Percentiles rank a stretch among this genome's conserved stretches.
Evolutionary conservation across 2,888 invertebrate genomes (phyloP).

Genomic region (Yponomeuta sedellus): DNA sequence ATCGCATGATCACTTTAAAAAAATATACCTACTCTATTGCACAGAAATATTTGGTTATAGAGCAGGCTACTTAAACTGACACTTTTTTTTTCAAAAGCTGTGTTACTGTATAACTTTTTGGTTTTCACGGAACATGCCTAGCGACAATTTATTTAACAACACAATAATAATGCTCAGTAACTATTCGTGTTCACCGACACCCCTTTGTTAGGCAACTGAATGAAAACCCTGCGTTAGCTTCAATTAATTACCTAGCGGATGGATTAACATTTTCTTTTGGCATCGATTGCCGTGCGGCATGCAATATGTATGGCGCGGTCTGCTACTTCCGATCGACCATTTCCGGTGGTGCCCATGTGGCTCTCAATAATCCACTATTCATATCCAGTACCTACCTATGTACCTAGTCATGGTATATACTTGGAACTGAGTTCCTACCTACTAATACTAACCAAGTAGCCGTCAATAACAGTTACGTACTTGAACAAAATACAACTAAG

Average conservation of each 20-base stretch:
- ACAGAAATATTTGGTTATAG: too few species aligned
- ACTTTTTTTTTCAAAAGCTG: neutral
- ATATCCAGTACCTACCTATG: too few species aligned
- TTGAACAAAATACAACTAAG: too few species aligned
- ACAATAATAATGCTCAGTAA: conserved; percentile 6
- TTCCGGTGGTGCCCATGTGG: conserved; percentile 49
- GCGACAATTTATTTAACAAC: conserved; percentile 12
- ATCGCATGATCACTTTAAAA: too few species aligned
- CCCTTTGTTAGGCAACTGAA: conserved; percentile 57
- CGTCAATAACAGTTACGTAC: too few species aligned
- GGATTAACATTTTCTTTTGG: conserved; percentile 74
- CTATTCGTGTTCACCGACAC: conserved; percentile 44
- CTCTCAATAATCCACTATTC: too few species aligned
- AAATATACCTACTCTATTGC: too few species aligned
- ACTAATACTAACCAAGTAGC: too few species aligned
- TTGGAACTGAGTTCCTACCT: too few species aligned
- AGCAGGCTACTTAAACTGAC: neutral
- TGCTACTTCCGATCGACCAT: conserved; percentile 25
- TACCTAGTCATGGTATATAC: too few species aligned
- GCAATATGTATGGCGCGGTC: conserved; percentile 50
- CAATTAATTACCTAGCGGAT: conserved; percentile 56
- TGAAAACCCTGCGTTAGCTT: conserved; percentile 61
- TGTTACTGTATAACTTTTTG: neutral
- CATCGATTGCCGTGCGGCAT: conserved; percentile 51
- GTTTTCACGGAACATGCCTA: conserved; percentile 21